A percentile compares a stretch with the other conserved stretches of the same genome.
Evolutionary conservation across 2,113 vertebrate species (phyloP).

Genomic region (Nibea albiflora): DNA sequence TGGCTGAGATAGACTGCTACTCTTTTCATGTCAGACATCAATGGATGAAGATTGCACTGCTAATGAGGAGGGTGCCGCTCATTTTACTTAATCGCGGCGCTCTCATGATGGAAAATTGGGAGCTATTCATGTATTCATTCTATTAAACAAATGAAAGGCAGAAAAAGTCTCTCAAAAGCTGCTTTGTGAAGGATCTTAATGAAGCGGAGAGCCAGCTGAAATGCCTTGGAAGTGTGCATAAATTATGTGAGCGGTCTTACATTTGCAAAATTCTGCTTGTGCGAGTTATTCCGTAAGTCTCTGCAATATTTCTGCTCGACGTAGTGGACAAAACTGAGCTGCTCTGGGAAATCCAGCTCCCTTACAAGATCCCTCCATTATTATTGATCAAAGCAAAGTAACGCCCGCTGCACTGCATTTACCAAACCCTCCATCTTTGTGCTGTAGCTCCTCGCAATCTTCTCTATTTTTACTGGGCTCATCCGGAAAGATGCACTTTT

Average conservation of each 20-base stretch:
- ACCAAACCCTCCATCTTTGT: not conserved
- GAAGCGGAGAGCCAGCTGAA: not conserved
- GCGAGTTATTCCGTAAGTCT: not conserved
- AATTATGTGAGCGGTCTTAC: not conserved
- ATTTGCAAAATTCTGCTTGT: not conserved
- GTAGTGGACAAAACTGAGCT: not conserved
- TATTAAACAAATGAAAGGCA: conserved; percentile 8
- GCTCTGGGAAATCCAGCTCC: not conserved
- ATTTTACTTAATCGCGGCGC: not conserved
- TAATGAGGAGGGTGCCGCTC: conserved; percentile 5
- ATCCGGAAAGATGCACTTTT: conserved; percentile 11
- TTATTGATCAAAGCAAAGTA: conserved; percentile 21
- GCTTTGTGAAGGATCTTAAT: conserved; percentile 8
- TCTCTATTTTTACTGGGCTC: not conserved
- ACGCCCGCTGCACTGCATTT: conserved; percentile 6
- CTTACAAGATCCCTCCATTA: conserved; percentile 20
- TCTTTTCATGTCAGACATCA: not conserved
- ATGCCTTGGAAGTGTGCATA: conserved; percentile 19
- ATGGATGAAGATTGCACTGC: not conserved
- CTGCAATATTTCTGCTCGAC: not conserved
- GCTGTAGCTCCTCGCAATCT: not conserved
- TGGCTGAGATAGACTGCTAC: not conserved
- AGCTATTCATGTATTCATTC: conserved; percentile 4
- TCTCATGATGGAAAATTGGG: conserved; percentile 19
- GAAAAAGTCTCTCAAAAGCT: not conserved